Conservation (phyloP, 2,797 vertebrate species). For the Clarias pachynema region DNA sequence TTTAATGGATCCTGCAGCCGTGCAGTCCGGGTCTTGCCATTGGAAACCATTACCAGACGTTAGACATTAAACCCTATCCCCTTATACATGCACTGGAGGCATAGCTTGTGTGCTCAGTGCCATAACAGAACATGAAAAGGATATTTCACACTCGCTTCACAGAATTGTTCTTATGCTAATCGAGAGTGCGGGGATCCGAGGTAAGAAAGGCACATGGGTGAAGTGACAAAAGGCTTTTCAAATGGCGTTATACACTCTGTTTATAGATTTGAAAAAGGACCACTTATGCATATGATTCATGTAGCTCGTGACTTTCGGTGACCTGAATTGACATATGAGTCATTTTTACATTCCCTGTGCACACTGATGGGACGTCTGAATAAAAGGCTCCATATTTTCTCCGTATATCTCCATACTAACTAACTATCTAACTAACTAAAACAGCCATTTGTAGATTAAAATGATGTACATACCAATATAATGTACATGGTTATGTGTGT, state of each 20-base stretch:
- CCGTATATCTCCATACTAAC: too few species aligned
- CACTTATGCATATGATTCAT: slow-evolving; percentile 36
- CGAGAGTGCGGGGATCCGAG: not conserved
- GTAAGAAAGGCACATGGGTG: slow-evolving; percentile 46
- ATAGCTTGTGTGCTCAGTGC: slow-evolving; percentile 36
- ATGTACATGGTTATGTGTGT: too few species aligned
- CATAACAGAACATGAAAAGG: slow-evolving; percentile 55
- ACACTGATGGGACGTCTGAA: not conserved
- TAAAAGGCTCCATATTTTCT: too few species aligned
- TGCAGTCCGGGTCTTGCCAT: slow-evolving; percentile 12
- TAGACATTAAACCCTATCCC: slow-evolving; percentile 23
- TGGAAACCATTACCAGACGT: slow-evolving; percentile 46
- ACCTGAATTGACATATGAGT: slow-evolving; percentile 15
- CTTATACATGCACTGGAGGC: slow-evolving; percentile 22
- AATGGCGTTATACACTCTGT: slow-evolving; percentile 29
- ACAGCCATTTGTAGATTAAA: not conserved
- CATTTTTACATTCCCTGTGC: not conserved
- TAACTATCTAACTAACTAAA: not conserved
- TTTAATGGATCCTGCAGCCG: slow-evolving; percentile 42
- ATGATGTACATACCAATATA: not conserved
- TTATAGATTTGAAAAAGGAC: slow-evolving; percentile 12
- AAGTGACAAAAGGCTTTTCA: slow-evolving; percentile 44
- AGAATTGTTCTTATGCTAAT: slow-evolving; percentile 59
- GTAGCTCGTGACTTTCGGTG: slow-evolving; percentile 38
- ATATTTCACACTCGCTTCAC: slow-evolving; percentile 52